Evolutionary conservation across 2,113 vertebrate species (phyloP).

Genomic region (Pipra filicauda): DNA sequence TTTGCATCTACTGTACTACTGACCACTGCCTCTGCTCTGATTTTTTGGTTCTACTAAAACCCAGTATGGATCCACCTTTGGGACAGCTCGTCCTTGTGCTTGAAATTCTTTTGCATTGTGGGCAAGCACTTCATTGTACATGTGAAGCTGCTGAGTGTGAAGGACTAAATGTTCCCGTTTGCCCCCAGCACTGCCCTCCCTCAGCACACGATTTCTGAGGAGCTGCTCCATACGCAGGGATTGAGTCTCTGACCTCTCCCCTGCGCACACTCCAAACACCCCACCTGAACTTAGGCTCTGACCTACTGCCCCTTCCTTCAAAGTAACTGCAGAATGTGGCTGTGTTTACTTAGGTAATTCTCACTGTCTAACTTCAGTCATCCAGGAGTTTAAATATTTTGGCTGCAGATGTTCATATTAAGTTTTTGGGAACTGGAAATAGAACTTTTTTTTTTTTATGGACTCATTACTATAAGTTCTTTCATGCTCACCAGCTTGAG

Average conservation of each 20-base stretch:
- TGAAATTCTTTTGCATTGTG: background rate
- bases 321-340: background rate
- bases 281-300: background rate
- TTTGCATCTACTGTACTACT: background rate
- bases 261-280: background rate
- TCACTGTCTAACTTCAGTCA: background rate
- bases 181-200: background rate
- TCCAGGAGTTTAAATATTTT: background rate
- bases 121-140: background rate
- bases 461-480: background rate
- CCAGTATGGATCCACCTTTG: background rate
- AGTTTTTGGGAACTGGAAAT: background rate
- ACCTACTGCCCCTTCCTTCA: background rate
- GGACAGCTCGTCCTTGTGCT: background rate
- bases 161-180: accelerated
- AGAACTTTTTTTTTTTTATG: background rate
- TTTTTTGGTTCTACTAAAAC: background rate
- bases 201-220: background rate
- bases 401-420: background rate
- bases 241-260: background rate
- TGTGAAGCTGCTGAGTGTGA: background rate
- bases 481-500: background rate
- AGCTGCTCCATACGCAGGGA: accelerated
- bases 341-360: background rate
- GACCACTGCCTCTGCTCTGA: background rate